Base-by-base conservation (phyloP, 2,113 vertebrate genomes). In the Microtus oregoni region DNA sequence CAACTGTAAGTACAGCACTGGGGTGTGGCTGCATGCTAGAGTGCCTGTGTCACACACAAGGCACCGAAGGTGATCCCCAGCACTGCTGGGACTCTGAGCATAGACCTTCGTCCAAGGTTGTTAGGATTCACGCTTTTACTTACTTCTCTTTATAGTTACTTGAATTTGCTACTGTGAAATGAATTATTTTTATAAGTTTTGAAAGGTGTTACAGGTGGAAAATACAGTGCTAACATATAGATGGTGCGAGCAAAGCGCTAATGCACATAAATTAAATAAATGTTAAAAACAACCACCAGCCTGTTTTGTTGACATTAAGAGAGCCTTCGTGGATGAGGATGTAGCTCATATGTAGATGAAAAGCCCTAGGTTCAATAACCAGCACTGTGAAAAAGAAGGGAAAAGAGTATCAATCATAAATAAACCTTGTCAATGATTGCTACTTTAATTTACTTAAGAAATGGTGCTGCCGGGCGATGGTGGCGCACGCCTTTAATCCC, bases 1-100 rank as follows among this genome's bases (percentile, higher is more conserved):
- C 95, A 97, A 47, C 86, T 97, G 98, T 99, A 93, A 98, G 98
- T 98, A 96, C 38, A 82, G 61, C 20, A 15, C 70, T 77, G 20
- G 50, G 68, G 20, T 13, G 15, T 44, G 32, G 58, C n/a, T 58
- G 47, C 67, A 26, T 83, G 35, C 20, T 77, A 26, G 52, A 58
- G 38, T 44, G n/a, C 47, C 58, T 86, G 15, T 32, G 11, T 58
- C 28, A 4, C 24, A 92, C 28, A 11, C 38, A n/a, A 30, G 24
- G 32, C 11, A 38, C 72, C 58, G 15, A 32, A 4, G 58, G 63
- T 67, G n/a, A 55, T n/a, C 13, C 44, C 58, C 58, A 55, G 28
- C 20, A 78, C 22, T 13, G 55, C 44, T 14, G 35, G 41, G 41
- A 3, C n/a, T 78, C 24, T 44, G 28, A 89, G 52, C 50, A 32